Conservation (phyloP, 1,140 invertebrate genomes). For the Ceratina australensis region DNA sequence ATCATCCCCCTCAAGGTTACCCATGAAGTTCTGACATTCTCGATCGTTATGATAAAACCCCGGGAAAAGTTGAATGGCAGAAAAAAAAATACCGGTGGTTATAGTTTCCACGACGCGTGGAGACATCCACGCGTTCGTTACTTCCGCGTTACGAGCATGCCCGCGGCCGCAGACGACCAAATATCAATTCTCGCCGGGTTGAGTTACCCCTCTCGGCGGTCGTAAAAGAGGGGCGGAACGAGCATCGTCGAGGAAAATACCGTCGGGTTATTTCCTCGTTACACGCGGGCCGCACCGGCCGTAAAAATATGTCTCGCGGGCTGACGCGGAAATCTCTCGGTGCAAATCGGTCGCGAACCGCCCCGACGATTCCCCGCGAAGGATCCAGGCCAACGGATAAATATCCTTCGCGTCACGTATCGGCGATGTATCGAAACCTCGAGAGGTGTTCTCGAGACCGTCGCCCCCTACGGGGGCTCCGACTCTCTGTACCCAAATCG, state of each 20-base stretch:
- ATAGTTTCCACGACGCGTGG: too few species aligned
- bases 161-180: background rate
- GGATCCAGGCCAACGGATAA: constrained; percentile 47
- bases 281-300: constrained; percentile 18
- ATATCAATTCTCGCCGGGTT: constrained; percentile 33
- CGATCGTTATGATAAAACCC: too few species aligned
- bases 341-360: too few species aligned
- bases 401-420: constrained; percentile 58
- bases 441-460: constrained; percentile 34
- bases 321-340: too few species aligned
- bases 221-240: background rate
- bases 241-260: constrained; percentile 22
- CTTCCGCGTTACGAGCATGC: background rate
- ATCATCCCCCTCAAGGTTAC: too few species aligned
- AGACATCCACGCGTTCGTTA: background rate
- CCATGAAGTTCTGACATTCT: too few species aligned
- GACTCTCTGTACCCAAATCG: background rate
- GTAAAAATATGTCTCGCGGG: too few species aligned
- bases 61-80: too few species aligned
- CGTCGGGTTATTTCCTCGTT: constrained; percentile 40
- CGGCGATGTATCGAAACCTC: constrained; percentile 50
- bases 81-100: too few species aligned
- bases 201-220: background rate
- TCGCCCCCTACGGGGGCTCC: background rate
- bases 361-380: too few species aligned